Conservation (phyloP, 2,797 vertebrate genomes). For the Huso huso region DNA sequence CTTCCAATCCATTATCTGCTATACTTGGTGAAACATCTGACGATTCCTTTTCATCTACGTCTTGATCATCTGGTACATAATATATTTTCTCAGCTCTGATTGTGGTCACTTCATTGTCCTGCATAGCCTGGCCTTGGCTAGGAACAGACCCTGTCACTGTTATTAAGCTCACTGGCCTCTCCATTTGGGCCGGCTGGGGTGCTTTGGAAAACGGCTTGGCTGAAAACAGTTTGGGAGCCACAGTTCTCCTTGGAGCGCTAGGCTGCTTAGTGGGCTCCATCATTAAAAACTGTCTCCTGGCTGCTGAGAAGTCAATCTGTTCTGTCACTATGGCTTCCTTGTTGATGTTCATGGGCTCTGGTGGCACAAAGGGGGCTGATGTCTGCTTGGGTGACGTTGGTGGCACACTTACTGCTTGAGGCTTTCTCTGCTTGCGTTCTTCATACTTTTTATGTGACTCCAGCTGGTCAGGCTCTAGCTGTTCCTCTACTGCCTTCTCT, state of each 20-base stretch:
- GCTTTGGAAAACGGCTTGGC: constrained; percentile 81
- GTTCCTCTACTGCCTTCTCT: constrained; percentile 80
- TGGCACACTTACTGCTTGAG: constrained; percentile 40
- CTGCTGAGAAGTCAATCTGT: constrained; percentile 85
- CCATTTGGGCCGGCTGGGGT: constrained; percentile 41
- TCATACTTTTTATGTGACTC: constrained; percentile 88
- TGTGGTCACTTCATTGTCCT: constrained; percentile 25
- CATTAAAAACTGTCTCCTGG: constrained; percentile 84
- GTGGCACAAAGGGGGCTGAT: constrained; percentile 22
- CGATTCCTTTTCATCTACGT: constrained; percentile 24
- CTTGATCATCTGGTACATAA: constrained; percentile 31
- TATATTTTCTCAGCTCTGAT: constrained; percentile 51
- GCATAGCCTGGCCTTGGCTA: constrained; percentile 29
- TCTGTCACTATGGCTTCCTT: constrained; percentile 84
- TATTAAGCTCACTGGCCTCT: constrained; percentile 39
- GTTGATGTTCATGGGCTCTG: constrained; percentile 40
- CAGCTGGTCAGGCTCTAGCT: constrained; percentile 80
- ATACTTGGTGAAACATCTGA: constrained; percentile 5
- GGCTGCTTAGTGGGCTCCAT: constrained; percentile 59
- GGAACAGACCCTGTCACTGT: constrained; percentile 31
- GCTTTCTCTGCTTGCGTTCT: constrained; percentile 78
- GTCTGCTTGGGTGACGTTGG: constrained; percentile 34
- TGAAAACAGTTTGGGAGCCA: constrained; percentile 77
- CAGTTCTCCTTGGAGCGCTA: constrained; percentile 55
- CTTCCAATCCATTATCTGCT: constrained; percentile 23